These are phyloP conservation scores for Cryptomyrus ogoouensis DNA, from an alignment of 2,113 vertebrate genomes.

Conservation along the genomic window DNA sequence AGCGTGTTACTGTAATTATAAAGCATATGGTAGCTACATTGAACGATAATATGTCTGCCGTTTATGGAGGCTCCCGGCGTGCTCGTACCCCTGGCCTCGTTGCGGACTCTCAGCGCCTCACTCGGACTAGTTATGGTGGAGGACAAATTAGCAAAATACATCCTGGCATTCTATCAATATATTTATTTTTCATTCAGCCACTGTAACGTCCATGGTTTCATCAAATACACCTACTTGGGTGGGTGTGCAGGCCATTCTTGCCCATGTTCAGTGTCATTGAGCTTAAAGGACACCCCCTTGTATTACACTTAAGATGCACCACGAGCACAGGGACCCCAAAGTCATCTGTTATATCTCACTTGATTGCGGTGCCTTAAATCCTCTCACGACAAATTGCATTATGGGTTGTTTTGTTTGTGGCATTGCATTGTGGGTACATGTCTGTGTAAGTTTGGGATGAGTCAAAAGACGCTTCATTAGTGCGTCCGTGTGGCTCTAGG, in stretches of 20 bases:
- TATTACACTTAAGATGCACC: not conserved
- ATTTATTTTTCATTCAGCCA: not conserved
- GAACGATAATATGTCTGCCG: not conserved
- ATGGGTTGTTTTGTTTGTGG: not conserved
- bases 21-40: not conserved
- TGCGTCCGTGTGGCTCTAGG: not conserved
- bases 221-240: not conserved
- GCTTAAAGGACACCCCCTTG: not conserved
- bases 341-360: not conserved
- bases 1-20: not conserved
- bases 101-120: not conserved
- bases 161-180: not conserved
- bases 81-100: not conserved
- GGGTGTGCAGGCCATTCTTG: not conserved
- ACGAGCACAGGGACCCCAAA: not conserved
- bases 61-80: not conserved
- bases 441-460: not conserved
- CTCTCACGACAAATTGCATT: not conserved
- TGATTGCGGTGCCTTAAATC: not conserved
- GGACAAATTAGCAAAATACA: constrained; percentile 10
- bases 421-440: not conserved
- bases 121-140: constrained; percentile 5
- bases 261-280: no score
- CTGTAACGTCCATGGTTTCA: not conserved
- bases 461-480: not conserved